Percentiles rank a stretch among this genome's conserved stretches.
These are phyloP conservation scores for Gopherus flavomarginatus DNA, from an alignment of 2,113 vertebrate species.

Conservation along the genomic window DNA sequence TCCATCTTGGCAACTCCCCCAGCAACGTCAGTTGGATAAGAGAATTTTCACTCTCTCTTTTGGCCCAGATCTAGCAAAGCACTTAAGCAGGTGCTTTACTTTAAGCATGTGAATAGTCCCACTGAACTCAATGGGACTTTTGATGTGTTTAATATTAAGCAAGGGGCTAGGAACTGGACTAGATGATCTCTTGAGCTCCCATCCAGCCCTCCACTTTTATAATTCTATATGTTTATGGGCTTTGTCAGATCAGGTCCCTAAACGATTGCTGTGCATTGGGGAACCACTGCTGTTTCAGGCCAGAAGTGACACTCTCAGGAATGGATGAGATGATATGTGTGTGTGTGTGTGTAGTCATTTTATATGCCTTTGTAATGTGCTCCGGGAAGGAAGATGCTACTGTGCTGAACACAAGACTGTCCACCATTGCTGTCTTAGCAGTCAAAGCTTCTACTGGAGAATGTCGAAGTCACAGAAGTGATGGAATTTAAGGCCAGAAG, in stretches of 20 bases:
- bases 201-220: background rate
- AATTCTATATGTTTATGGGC: background rate
- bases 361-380: too few relatives aligned
- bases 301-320: background rate
- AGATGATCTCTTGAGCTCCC: too few relatives aligned
- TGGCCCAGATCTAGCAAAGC: background rate
- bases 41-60: background rate
- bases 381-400: background rate
- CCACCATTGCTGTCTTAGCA: background rate
- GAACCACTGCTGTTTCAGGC: background rate
- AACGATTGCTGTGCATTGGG: background rate
- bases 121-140: background rate
- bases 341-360: background rate
- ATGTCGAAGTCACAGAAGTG: background rate
- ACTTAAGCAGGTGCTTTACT: background rate
- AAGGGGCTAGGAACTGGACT: background rate
- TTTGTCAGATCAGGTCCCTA: background rate
- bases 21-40: fast-evolving
- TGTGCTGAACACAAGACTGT: background rate
- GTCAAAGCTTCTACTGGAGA: background rate
- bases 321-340: background rate
- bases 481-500: background rate
- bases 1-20: background rate
- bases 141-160: background rate
- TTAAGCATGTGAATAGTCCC: background rate